Evolutionary conservation across 2,888 invertebrate species (phyloP).

Genomic region (Dicyrtoma fusca): DNA sequence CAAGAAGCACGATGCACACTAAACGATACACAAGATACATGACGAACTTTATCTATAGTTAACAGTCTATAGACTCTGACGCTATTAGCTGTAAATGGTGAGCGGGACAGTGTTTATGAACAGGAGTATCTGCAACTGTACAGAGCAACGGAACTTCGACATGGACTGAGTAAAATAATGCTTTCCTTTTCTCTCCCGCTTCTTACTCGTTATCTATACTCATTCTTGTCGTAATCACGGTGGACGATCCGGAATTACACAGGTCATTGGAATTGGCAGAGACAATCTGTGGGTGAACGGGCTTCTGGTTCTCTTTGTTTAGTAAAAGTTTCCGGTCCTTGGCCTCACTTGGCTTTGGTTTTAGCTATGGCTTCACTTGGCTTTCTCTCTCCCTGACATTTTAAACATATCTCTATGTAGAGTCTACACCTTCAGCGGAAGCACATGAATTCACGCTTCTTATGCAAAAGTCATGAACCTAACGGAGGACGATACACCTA

Average conservation of each 20-base stretch:
- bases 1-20: no score
- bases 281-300: conserved; percentile 44
- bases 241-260: conserved; percentile 37
- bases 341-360: background rate
- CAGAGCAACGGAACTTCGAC: background rate
- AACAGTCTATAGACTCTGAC: no score
- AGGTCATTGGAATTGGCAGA: conserved; percentile 47
- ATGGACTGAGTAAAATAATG: conserved; percentile 6
- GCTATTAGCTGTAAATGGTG: no score
- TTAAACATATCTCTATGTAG: background rate
- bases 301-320: conserved; percentile 10
- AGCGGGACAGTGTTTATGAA: no score
- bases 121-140: no score
- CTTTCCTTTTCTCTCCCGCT: background rate
- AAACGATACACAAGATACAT: no score
- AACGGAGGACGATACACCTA: no score
- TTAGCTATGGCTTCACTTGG: background rate
- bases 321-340: background rate
- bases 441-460: no score
- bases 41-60: no score
- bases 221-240: conserved; percentile 25
- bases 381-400: background rate
- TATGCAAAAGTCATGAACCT: no score
- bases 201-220: conserved; percentile 7
- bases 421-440: no score